A percentile compares a stretch with the other conserved stretches of the same genome.
phyloP scores from a whole-genome alignment of 2,797 vertebrate genomes.

The Esox masquinongy region DNA sequence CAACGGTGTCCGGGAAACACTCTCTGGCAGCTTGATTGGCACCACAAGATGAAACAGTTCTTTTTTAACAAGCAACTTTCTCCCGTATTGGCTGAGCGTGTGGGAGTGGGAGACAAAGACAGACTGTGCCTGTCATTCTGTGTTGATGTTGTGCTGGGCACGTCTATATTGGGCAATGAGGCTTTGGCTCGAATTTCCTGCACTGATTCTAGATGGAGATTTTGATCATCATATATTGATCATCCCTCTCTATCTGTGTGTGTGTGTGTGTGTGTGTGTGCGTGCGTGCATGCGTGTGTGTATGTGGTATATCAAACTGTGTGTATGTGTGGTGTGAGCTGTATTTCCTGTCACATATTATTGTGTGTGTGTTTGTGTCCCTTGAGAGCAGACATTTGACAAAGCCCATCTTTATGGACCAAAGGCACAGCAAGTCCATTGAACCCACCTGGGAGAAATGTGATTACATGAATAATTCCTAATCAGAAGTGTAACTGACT shows the following conservation, averaged over 20 bases:
- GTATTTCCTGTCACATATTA: no score
- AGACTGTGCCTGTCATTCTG: neutral
- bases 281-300: neutral
- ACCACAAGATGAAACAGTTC: constrained; percentile 16
- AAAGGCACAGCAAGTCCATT: neutral
- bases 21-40: constrained; percentile 21
- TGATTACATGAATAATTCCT: no score
- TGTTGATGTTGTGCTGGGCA: constrained; percentile 12
- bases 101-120: constrained; percentile 4
- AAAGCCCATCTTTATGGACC: neutral
- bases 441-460: no score
- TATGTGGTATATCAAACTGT: neutral
- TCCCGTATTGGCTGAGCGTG: constrained; percentile 18
- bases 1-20: constrained; percentile 17
- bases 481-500: no score
- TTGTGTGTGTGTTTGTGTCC: neutral
- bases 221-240: neutral
- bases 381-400: no score
- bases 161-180: neutral
- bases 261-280: constrained; percentile 3
- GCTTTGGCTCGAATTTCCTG: neutral
- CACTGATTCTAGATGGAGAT: neutral
- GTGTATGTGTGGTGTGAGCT: neutral
- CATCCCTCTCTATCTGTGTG: constrained; percentile 1
- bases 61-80: constrained; percentile 25